phyloP scores from a whole-genome alignment of 1,140 invertebrate genomes.

The Brachionus asplanchnoidis region DNA sequence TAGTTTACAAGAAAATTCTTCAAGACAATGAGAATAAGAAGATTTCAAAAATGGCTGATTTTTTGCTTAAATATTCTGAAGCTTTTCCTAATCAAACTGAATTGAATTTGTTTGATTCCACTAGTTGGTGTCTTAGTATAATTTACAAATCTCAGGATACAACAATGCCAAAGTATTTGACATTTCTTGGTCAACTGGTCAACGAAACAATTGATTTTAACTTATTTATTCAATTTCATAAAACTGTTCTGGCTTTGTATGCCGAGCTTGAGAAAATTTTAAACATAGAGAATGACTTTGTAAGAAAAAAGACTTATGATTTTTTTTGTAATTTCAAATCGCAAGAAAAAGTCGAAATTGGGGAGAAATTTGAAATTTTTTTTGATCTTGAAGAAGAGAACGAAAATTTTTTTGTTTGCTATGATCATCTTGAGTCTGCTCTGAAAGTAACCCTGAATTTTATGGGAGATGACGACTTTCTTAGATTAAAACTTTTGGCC shows the following conservation, averaged over 20 bases:
- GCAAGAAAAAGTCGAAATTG: not conserved
- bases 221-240: not conserved
- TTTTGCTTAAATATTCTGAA: not conserved
- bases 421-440: not conserved
- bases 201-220: not conserved
- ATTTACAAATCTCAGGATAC: not conserved
- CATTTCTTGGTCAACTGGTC: not conserved
- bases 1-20: not conserved
- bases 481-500: not conserved
- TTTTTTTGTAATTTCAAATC: not conserved
- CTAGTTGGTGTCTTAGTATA: not conserved
- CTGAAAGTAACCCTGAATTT: not conserved
- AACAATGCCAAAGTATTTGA: not conserved
- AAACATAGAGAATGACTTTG: not conserved
- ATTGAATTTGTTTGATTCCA: not conserved
- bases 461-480: not conserved
- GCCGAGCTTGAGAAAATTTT: not conserved
- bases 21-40: not conserved
- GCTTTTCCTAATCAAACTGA: not conserved
- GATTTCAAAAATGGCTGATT: not conserved
- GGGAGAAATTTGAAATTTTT: not conserved
- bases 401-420: not conserved
- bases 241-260: not conserved
- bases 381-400: not conserved
- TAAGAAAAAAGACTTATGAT: not conserved